Base-by-base conservation (phyloP, 2,888 invertebrate genomes). In the Caenorhabditis sp. region DNA sequence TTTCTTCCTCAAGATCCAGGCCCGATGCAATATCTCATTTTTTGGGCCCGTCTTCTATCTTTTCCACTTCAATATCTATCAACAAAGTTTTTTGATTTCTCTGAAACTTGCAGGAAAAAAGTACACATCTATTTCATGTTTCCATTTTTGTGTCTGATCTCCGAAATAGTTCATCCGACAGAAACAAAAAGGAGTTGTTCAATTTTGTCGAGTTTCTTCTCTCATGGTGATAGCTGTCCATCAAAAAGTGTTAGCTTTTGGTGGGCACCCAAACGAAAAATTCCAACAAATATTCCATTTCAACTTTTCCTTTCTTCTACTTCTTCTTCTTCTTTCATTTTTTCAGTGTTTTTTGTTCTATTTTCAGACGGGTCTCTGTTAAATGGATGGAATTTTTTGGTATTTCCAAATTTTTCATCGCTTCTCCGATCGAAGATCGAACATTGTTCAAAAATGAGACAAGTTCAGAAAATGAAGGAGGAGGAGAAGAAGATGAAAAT, bases 341-440 rank as follows among this genome's bases (percentile, higher is more conserved):
- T 55, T 37, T n/a, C n/a, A n/a, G n/a, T n/a, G n/a, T n/a, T n/a
- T n/a, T n/a, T n/a, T n/a, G n/a, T n/a, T n/a, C n/a, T n/a, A n/a
- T n/a, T n/a, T n/a, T 26, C 54, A 55, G 23, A 53, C 27, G 54
- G 24, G 6, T 57, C 49, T 53, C 26, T 27, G 19, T 24, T 24
- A 49, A 6, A 19, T 27, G 17, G 24, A 73, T 73, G 73, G 73
- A 73, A 31, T 73, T 73, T 58, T 66, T 73, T 55, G 63, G 66
- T 26, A 73, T 73, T 51, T 66, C 73, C 59, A 73, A 73, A 54
- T 73, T 73, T 60, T 73, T 73, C 21, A 65, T 73, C 24, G 54
- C 58, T 27, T 27, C 19, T 27, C 17, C 26, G 19, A 23, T 17
- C 27, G 55, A 55, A 1, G 10, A 55, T 27, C n/a, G 27, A 24